These are phyloP conservation scores for Nycticorax nycticorax DNA, from an alignment of 2,113 vertebrate species.

Conservation along the genomic window DNA sequence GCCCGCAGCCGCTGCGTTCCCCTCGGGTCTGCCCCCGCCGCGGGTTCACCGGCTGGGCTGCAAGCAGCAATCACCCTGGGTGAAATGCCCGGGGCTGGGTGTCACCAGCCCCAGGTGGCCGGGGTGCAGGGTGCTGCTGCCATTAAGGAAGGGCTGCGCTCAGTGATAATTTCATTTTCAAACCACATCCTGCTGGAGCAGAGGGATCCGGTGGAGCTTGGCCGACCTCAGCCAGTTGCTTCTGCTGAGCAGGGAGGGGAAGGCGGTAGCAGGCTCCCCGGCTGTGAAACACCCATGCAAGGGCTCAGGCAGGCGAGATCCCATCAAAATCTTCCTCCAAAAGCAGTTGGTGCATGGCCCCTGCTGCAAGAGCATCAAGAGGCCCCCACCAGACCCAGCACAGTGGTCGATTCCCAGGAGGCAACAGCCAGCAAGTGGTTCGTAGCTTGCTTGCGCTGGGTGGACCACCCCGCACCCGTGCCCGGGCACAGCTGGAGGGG, in stretches of 20 bases:
- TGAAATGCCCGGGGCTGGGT: rapidly evolving
- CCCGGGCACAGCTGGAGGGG: rapidly evolving
- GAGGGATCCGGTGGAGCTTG: background rate
- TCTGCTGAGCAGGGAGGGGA: background rate
- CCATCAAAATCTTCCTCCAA: background rate
- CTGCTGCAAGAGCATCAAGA: background rate
- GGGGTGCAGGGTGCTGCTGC: rapidly evolving
- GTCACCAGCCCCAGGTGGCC: background rate
- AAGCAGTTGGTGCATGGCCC: rapidly evolving
- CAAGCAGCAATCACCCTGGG: background rate
- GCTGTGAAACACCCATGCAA: background rate
- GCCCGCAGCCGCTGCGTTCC: rapidly evolving
- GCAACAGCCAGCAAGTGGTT: background rate
- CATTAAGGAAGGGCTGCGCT: constrained; percentile 1
- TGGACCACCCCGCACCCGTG: background rate
- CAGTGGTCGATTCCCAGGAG: rapidly evolving
- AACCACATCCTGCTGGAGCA: constrained; percentile 61
- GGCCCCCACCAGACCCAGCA: background rate
- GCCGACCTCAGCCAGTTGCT: background rate
- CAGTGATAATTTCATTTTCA: background rate
- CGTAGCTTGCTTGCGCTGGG: background rate
- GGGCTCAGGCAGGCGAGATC: rapidly evolving
- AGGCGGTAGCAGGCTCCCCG: rapidly evolving
- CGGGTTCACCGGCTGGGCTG: background rate
- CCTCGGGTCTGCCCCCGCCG: background rate